Evolutionary conservation across 2,113 vertebrate species (phyloP), one percentile per base, ranked within the genome.

Genomic region (Neomonachus schauinslandi): DNA sequence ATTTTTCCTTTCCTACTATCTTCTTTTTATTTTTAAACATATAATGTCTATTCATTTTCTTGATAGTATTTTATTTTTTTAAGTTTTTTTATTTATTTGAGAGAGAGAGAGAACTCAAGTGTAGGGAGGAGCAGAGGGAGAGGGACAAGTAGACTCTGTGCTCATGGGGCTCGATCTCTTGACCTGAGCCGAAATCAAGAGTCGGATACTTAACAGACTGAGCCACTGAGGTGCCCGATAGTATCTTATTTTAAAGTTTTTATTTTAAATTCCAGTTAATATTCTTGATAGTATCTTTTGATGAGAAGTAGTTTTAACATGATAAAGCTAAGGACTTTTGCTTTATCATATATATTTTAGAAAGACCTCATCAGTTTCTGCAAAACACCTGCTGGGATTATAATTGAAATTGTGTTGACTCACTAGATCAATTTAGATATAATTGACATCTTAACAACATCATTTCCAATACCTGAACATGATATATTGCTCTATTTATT

Each of bases 401-500:
- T 91, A 36, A 72, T 65, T 65, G n/a, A 71, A 94, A 88, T 46
- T 72, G 49, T 84, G 5, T 72, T 36, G 67, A 91, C 51, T 88
- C 57, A 19, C 74, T 65, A 72, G 42, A 89, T 89, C 22, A 69
- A 67, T 93, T 36, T 89, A 19, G 42, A 80, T 14, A 67, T 88
- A 90, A 90, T 57, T 69, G 28, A 42, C 22, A 65, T 84, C 72
- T 88, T 91, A 53, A 83, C 21, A 69, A 83, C 72, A 49, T 79
- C 71, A 87, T n/a, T 85, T 63, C 26, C 2, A 46, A 10, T 59
- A 65, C 18, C 46, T 33, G 26, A 39, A 84, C 55, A 74, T 79
- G 18, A 6, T 57, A 42, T 74, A 74, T 89, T 51, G 21, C 22
- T 84, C 53, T 33, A 72, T 91, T 97, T 93, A 77, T 91, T 97